Evolutionary conservation across 2,113 vertebrate genomes (phyloP).

Genomic region (Perccottus glenii): DNA sequence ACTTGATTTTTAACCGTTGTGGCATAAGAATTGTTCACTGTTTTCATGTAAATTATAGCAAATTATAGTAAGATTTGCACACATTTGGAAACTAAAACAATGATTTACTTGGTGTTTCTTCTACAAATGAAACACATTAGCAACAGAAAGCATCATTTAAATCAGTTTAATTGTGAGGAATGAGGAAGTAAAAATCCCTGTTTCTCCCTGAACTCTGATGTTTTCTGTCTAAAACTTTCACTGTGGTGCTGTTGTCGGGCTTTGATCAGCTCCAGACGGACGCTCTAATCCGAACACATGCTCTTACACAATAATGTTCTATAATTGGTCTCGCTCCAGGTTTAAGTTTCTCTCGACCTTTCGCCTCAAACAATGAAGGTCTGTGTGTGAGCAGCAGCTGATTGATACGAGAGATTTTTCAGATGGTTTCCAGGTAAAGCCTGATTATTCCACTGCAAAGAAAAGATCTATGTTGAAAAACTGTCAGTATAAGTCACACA

Average conservation of each 20-base stretch:
- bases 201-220: too few species aligned
- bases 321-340: conserved; percentile 25
- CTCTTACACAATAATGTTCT: conserved; percentile 37
- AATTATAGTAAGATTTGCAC: too few species aligned
- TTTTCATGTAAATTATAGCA: too few species aligned
- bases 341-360: conserved; percentile 49
- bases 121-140: too few species aligned
- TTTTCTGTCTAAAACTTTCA: too few species aligned
- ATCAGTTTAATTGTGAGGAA: too few species aligned
- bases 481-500: neutral
- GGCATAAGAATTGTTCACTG: too few species aligned
- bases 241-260: neutral
- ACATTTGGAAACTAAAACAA: too few species aligned
- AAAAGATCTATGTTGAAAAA: neutral
- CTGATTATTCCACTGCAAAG: neutral
- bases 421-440: conserved; percentile 34
- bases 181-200: too few species aligned
- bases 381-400: conserved; percentile 50
- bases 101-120: too few species aligned
- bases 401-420: conserved; percentile 21
- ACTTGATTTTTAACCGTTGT: too few species aligned
- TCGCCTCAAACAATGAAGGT: conserved; percentile 56
- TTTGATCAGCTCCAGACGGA: conserved; percentile 12
- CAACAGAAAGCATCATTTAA: too few species aligned
- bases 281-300: conserved; percentile 44